A percentile compares a stretch with the other conserved stretches of the same genome.
phyloP scores from a whole-genome alignment of 2,888 invertebrate species.

The Pammene fasciana region DNA sequence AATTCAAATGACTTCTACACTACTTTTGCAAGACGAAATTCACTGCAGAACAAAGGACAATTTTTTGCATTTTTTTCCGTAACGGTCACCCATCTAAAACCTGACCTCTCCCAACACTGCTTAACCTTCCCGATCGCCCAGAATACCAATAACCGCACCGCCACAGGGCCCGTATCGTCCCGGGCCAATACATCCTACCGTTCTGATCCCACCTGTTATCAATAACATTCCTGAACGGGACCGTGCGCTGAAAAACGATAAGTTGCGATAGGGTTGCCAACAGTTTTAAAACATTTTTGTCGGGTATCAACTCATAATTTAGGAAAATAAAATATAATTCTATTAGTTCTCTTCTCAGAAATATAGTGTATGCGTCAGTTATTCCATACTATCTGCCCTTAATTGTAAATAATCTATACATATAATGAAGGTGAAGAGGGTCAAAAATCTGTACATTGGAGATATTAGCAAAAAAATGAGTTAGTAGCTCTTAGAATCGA shows the following conservation, averaged over 20 bases:
- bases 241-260: conserved; percentile 72
- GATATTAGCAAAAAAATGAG: too few species aligned
- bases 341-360: too few species aligned
- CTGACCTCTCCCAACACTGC: conserved; percentile 20
- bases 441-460: too few species aligned
- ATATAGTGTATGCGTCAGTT: too few species aligned
- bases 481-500: too few species aligned
- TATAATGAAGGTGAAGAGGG: too few species aligned
- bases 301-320: too few species aligned
- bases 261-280: conserved; percentile 59
- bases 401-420: too few species aligned
- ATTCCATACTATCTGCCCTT: too few species aligned
- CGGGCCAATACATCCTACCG: conserved; percentile 18
- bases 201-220: conserved; percentile 44
- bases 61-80: conserved; percentile 4
- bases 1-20: too few species aligned
- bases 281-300: background rate
- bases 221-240: conserved; percentile 47
- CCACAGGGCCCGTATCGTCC: conserved; percentile 8
- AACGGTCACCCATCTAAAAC: conserved; percentile 26
- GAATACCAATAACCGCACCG: background rate
- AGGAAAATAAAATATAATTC: too few species aligned
- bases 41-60: background rate
- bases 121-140: conserved; percentile 24
- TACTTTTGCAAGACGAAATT: too few species aligned